These are phyloP conservation scores for Hyphantria cunea DNA, from an alignment of 1,140 invertebrate genomes.

Conservation along the genomic window DNA sequence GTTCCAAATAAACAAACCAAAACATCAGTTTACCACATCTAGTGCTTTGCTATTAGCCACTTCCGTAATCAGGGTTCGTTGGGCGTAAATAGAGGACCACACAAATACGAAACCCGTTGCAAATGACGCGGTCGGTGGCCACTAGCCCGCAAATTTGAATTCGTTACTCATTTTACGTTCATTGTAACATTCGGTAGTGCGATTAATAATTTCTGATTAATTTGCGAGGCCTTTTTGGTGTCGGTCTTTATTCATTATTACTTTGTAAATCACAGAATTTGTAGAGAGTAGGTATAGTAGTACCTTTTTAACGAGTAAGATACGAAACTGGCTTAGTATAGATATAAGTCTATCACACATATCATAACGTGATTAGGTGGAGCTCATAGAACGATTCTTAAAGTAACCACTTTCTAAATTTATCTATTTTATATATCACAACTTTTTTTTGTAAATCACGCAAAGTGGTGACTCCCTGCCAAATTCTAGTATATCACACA, in stretches of 20 bases:
- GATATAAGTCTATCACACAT: no score
- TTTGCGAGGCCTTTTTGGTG: background rate
- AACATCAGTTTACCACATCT: background rate
- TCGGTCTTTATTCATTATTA: background rate
- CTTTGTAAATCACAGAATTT: no score
- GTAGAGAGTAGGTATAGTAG: no score
- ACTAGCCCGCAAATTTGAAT: constrained; percentile 37
- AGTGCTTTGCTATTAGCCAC: constrained; percentile 11
- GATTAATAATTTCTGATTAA: constrained; percentile 25
- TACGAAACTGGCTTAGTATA: no score
- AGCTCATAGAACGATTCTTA: no score
- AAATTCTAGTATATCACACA: no score
- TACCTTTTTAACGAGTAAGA: no score
- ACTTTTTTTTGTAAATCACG: no score
- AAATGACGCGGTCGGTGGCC: constrained; percentile 40
- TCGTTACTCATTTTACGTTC: constrained; percentile 27
- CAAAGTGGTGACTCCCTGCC: no score
- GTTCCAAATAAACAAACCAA: constrained; percentile 18
- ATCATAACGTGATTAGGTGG: no score
- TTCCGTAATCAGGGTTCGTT: constrained; percentile 29
- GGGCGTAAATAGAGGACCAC: constrained; percentile 24
- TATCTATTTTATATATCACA: no score
- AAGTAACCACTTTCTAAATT: no score
- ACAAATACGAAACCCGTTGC: constrained; percentile 31
- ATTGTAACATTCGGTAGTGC: constrained; percentile 22